A percentile compares a stretch with the other conserved stretches of the same genome.
phyloP scores from a whole-genome alignment of 2,797 vertebrate genomes.

The Amazona finschi region DNA sequence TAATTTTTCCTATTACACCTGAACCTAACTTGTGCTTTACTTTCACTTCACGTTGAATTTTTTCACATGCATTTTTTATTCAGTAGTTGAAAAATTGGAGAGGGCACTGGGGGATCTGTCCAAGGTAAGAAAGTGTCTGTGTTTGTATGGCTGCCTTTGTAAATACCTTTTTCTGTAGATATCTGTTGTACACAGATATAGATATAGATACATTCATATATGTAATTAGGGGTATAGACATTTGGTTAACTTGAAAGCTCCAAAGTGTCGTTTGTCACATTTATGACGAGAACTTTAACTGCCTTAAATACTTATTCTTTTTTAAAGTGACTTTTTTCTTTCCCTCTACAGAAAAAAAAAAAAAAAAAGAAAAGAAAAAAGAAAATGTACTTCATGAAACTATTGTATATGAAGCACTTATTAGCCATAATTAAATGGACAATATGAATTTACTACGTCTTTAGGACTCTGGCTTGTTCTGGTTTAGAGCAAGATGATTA shows the following conservation, averaged over 20 bases:
- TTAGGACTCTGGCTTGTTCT: slow-evolving; percentile 89
- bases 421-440: slow-evolving; percentile 95
- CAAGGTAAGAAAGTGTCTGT: not conserved
- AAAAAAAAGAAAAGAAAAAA: not conserved
- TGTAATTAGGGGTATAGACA: slow-evolving; percentile 7
- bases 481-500: slow-evolving; percentile 96
- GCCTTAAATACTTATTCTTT: slow-evolving; percentile 50
- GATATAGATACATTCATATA: not conserved
- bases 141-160: not conserved
- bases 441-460: slow-evolving; percentile 92
- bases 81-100: not conserved
- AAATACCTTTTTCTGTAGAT: not conserved
- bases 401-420: slow-evolving; percentile 89
- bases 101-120: not conserved
- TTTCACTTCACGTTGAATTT: not conserved
- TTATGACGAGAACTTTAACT: slow-evolving; percentile 36
- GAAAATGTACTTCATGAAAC: slow-evolving; percentile 80
- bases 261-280: slow-evolving; percentile 36
- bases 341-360: not conserved
- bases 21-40: not conserved
- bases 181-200: not conserved
- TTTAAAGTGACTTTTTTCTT: slow-evolving; percentile 72
- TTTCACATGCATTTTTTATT: not conserved
- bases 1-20: not conserved
- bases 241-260: slow-evolving; percentile 54